Percentiles rank a stretch among this genome's conserved stretches.
phyloP scores from a whole-genome alignment of 2,888 invertebrate genomes.

The Andrena haemorrhoa region DNA sequence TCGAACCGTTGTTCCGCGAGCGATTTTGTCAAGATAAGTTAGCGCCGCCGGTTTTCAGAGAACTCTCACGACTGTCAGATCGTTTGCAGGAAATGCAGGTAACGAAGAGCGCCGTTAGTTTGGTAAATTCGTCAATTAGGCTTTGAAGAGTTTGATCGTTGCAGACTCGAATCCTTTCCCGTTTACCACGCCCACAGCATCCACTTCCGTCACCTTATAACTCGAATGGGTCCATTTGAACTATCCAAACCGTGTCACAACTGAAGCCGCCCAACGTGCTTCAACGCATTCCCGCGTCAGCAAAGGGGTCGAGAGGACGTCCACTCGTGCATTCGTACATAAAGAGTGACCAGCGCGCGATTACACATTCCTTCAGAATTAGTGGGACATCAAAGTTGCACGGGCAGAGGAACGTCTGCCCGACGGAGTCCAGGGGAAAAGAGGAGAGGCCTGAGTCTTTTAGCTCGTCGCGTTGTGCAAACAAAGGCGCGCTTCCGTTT shows the following conservation, averaged over 20 bases:
- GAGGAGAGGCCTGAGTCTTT: slow-evolving; percentile 53
- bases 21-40: too few species aligned
- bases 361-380: slow-evolving; percentile 82
- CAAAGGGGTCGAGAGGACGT: slow-evolving; percentile 59
- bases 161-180: not conserved
- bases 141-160: not conserved
- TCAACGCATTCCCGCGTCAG: slow-evolving; percentile 5
- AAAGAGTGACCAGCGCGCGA: slow-evolving; percentile 67
- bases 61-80: too few species aligned
- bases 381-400: slow-evolving; percentile 75
- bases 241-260: not conserved
- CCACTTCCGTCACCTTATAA: not conserved
- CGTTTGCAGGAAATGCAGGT: too few species aligned
- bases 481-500: slow-evolving; percentile 57
- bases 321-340: slow-evolving; percentile 41
- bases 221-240: not conserved
- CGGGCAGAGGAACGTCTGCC: slow-evolving; percentile 43
- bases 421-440: slow-evolving; percentile 63
- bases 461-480: slow-evolving; percentile 58
- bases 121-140: too few species aligned
- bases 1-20: too few species aligned
- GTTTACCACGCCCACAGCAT: not conserved
- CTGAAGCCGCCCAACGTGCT: not conserved
- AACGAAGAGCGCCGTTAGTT: too few species aligned
- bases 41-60: too few species aligned